Base-by-base conservation (phyloP, 2,797 vertebrate species). In the Falco naumanni region DNA sequence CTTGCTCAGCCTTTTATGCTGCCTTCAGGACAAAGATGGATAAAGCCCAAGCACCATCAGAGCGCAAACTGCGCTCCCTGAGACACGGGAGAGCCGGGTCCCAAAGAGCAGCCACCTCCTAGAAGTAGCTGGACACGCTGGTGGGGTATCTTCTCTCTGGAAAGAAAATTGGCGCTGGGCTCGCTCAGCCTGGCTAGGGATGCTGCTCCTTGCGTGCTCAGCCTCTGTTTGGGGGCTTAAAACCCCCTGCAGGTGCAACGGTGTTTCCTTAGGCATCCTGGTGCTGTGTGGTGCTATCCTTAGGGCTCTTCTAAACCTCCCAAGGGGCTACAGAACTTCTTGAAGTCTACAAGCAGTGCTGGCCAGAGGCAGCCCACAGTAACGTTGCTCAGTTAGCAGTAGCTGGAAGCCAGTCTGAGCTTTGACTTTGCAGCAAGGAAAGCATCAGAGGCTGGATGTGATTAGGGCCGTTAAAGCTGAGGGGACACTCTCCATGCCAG, bases 81-180 rank as follows among this genome's bases (percentile, higher is more conserved):
- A 26, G 64, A n/a, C 12, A 41, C 14, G 8, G 54, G 9, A 39
- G 18, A 43, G 21, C 39, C 47, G 11, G 31, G 33, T 41, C 34
- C 33, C 10, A 5, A 14, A 37, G 33, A 60, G 29, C 79, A 59
- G 31, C 41, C 18, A 10, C 45, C 34, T 11, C 16, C n/a, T 16
- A 10, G 45, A 24, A 45, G 74, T 3, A 48, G 13, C 51, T 7
- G 8, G 63, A 9, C 5, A 4, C 0, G 0, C 71, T 56, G 22
- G 19, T 28, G 72, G 29, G 51, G 5, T 19, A 11, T 18, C 26
- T 69, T 28, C 45, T 66, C 37, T 28, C 21, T 16, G 41, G 21
- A 74, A 33, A 56, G 59, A 65, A 60, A 65, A 10, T 5, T 13
- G 34, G 11, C 0, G 5, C 48, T 53, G 65, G 19, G 28, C 47